Conservation (phyloP, 1,140 invertebrate species). For the Doryteuthis pealeii region DNA sequence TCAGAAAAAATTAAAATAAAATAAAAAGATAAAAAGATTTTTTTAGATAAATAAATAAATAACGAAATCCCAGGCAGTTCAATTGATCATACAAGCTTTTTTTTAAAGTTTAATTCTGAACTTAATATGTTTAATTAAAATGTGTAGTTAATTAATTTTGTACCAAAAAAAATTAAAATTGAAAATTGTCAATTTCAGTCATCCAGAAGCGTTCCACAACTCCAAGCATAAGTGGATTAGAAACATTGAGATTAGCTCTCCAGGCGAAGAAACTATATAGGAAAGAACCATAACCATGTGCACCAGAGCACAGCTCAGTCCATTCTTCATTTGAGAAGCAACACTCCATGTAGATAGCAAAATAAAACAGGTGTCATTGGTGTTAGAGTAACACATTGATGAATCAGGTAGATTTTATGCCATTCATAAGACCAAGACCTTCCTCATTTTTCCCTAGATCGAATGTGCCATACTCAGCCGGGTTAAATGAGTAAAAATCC, state of each 20-base stretch:
- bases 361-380: conserved; percentile 16
- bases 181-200: no score
- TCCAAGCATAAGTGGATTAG: conserved; percentile 45
- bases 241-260: conserved; percentile 54
- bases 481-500: conserved; percentile 55
- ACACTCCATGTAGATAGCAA: conserved; percentile 34
- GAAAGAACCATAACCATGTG: conserved; percentile 25
- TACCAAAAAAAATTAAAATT: no score
- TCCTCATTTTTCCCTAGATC: conserved; percentile 44
- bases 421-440: conserved; percentile 31
- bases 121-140: no score
- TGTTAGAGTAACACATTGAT: background rate
- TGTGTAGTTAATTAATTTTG: no score
- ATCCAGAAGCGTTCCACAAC: conserved; percentile 59
- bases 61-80: no score
- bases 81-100: no score
- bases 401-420: conserved; percentile 28
- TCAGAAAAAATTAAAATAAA: no score
- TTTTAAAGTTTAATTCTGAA: no score
- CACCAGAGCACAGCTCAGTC: background rate
- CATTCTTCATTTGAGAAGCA: background rate
- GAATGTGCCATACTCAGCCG: conserved; percentile 55
- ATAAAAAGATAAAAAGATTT: no score
- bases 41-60: no score
- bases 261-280: conserved; percentile 53